Percentiles rank a stretch among this genome's conserved stretches.
Evolutionary conservation across 1,140 invertebrate species (phyloP).

Genomic region (Dinothrombium tinctorium): DNA sequence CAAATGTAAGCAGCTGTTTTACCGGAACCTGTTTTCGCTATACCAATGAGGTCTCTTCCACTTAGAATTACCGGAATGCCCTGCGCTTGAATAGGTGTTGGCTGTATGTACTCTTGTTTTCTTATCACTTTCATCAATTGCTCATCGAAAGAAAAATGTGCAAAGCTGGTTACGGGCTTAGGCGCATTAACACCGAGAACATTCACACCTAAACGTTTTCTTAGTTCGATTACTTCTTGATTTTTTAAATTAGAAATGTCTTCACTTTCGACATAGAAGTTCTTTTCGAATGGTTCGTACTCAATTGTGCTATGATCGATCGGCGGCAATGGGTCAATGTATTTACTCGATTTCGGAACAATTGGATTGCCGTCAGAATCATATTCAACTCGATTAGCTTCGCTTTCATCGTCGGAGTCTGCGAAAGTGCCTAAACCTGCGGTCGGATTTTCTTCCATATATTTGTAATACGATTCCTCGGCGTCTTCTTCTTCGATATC

Average conservation of each 20-base stretch:
- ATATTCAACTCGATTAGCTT: conserved; percentile 70
- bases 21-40: conserved; percentile 92
- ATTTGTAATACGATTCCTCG: conserved; percentile 39
- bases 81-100: conserved; percentile 38
- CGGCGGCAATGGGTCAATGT: conserved; percentile 81
- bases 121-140: conserved; percentile 50
- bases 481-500: conserved; percentile 91
- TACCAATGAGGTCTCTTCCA: conserved; percentile 79
- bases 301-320: conserved; percentile 76
- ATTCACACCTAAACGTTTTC: conserved; percentile 57
- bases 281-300: conserved; percentile 70
- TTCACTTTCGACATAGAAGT: conserved; percentile 82
- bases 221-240: conserved; percentile 47
- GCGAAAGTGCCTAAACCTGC: conserved; percentile 35
- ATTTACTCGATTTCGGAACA: conserved; percentile 14
- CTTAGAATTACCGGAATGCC: conserved; percentile 61
- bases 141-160: conserved; percentile 90
- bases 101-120: conserved; percentile 56
- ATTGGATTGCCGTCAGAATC: conserved; percentile 93
- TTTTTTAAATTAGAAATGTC: conserved; percentile 58
- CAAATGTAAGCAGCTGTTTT: conserved; percentile 96
- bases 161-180: conserved; percentile 81
- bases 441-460: conserved; percentile 90
- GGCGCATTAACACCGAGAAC: conserved; percentile 59
- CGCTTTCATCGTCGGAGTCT: conserved; percentile 56